Evolutionary conservation across 2,888 invertebrate genomes (phyloP).

Genomic region (Troides aeacus): DNA sequence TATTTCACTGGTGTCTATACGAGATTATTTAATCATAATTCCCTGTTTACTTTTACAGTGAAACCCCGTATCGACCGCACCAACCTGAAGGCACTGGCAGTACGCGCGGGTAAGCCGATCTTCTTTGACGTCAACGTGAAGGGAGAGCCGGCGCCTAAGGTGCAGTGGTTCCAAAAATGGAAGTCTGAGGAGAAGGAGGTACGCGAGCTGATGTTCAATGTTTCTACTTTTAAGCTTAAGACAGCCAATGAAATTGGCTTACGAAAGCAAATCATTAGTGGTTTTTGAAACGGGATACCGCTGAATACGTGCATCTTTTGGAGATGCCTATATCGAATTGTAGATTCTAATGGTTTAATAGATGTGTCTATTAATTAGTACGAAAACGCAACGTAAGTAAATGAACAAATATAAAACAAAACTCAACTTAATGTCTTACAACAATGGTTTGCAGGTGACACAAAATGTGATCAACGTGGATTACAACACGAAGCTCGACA

Average conservation of each 20-base stretch:
- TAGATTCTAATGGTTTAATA: too few relatives aligned
- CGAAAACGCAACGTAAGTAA: too few relatives aligned
- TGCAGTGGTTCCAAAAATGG: slow-evolving; percentile 93
- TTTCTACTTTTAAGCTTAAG: not conserved
- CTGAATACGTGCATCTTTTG: too few relatives aligned
- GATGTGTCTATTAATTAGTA: too few relatives aligned
- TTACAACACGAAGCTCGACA: slow-evolving; percentile 92
- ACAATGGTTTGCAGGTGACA: slow-evolving; percentile 69
- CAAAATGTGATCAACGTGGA: slow-evolving; percentile 91
- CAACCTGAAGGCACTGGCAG: slow-evolving; percentile 92
- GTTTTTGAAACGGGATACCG: too few relatives aligned
- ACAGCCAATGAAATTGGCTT: too few relatives aligned
- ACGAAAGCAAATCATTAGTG: too few relatives aligned
- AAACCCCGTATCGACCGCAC: slow-evolving; percentile 98
- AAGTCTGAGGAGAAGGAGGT: slow-evolving; percentile 86
- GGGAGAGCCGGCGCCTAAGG: slow-evolving; percentile 97
- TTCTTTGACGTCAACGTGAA: slow-evolving; percentile 96
- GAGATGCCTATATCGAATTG: too few relatives aligned
- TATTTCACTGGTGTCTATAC: too few relatives aligned
- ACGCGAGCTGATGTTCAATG: slow-evolving; percentile 14
- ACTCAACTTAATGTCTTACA: too few relatives aligned
- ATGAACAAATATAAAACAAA: too few relatives aligned
- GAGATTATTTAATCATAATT: too few relatives aligned
- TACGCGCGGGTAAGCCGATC: slow-evolving; percentile 94
- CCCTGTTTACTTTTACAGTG: slow-evolving; percentile 75